Base-by-base conservation (phyloP, 2,888 invertebrate species). In the Zaprionus bogoriensis region DNA sequence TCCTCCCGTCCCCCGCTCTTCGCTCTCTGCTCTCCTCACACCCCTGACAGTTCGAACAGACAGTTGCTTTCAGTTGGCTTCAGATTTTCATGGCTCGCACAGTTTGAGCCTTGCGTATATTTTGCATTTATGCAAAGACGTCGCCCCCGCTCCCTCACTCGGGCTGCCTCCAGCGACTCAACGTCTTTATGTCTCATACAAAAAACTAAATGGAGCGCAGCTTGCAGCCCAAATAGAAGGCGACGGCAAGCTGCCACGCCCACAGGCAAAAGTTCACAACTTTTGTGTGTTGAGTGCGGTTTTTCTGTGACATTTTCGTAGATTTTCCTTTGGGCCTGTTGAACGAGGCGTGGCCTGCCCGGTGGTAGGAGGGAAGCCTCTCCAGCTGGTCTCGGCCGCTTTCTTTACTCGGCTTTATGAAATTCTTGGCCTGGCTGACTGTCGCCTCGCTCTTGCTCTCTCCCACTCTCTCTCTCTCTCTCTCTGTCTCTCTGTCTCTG, bases 121-220 rank as follows among this genome's bases (percentile, higher is more conserved):
- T 84, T 81, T 80, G 67, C 81, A 79, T 79, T 84, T 79, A 79
- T 80, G 74, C 84, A 77, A 74, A 74, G 64, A 58, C 65, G 55
- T 47, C 28, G 38, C 32, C 9, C 2, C 42, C 42, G 12, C 12
- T 3, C 12, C 25, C 36, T 19, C 30, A 17, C 5, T 48, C 28
- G 17, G 2, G 20, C 19, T 9, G 14, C 20, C 17, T 10, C 9
- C 14, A 0, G 30, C 42, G 20, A n/a, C 20, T 20, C 41, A 20
- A n/a, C 14, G 17, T 12, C 12, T n/a, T 30, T 44, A 39, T 55
- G 30, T 39, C n/a, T 19, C 53, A 55, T 17, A 74, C 70, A 67
- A 63, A 50, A 61, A 61, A 61, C 66, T 67, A 78, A 83, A 73
- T 64, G 70, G 65, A 76, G 77, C 79, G 58, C 67, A 74, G 75